phyloP scores from a whole-genome alignment of 2,113 vertebrate genomes.

The human (Homo sapiens) region DNA sequence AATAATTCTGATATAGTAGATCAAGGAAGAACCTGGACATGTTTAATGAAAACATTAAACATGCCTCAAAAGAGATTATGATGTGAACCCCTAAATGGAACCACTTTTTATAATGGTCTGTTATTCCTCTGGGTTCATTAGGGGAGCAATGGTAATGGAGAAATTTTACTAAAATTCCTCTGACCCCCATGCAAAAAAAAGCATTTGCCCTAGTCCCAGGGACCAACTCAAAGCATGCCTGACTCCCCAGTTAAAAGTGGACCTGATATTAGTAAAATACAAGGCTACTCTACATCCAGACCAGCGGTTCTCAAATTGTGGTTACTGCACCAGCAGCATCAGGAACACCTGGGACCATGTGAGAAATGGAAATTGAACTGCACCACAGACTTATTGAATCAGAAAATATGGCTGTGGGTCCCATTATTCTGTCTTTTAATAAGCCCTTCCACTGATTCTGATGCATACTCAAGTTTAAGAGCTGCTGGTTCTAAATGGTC shows the following conservation, averaged over 20 bases:
- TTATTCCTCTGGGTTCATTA: neutral
- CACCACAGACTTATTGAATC: neutral
- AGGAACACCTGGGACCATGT: neutral
- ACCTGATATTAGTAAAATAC: neutral
- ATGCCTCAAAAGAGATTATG: neutral
- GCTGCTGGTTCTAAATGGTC: neutral
- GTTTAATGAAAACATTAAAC: neutral
- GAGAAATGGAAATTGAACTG: neutral
- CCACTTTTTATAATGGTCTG: neutral
- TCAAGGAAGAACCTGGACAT: neutral
- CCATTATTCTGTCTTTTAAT: neutral
- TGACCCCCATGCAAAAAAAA: neutral
- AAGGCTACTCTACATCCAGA: neutral
- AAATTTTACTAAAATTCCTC: conserved; percentile 2
- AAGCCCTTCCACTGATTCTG: neutral
- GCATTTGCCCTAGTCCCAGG: neutral
- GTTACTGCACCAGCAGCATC: neutral
- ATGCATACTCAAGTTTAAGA: neutral
- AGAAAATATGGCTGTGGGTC: neutral
- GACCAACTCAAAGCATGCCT: neutral
- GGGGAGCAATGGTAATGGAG: neutral
- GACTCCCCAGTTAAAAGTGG: neutral
- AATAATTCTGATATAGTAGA: neutral
- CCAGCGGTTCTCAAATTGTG: neutral
- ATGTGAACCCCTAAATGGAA: neutral